A percentile compares a stretch with the other conserved stretches of the same genome.
These are phyloP conservation scores for Crotalus tigris DNA, from an alignment of 2,113 vertebrate genomes.

Conservation along the genomic window DNA sequence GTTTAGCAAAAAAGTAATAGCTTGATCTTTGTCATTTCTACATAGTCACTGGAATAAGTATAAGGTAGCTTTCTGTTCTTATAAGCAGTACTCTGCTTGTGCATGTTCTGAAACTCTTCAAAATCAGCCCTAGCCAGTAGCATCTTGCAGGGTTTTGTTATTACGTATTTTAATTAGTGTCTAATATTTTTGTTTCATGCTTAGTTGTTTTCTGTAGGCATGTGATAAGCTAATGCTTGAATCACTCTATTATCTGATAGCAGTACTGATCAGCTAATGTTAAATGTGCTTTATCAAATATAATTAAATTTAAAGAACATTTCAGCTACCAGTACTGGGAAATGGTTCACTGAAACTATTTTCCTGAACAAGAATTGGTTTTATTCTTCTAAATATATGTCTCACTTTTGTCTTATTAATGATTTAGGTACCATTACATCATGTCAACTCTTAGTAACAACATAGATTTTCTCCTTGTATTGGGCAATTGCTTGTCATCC, in stretches of 20 bases:
- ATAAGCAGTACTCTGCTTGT: neutral
- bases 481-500: neutral
- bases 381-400: neutral
- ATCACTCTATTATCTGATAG: neutral
- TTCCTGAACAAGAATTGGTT: neutral
- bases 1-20: neutral
- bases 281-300: neutral
- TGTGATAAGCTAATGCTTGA: neutral
- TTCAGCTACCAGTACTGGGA: neutral
- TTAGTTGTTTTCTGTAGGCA: neutral
- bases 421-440: neutral
- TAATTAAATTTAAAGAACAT: neutral
- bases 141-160: too few species aligned
- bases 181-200: neutral
- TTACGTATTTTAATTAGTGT: neutral
- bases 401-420: neutral
- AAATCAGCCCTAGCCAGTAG: neutral
- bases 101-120: neutral
- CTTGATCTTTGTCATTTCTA: neutral
- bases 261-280: too few species aligned
- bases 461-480: neutral
- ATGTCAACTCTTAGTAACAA: neutral
- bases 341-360: neutral
- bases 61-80: neutral
- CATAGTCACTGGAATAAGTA: neutral